phyloP scores from a whole-genome alignment of 1,140 invertebrate genomes.

The Steinernema khuongi region DNA sequence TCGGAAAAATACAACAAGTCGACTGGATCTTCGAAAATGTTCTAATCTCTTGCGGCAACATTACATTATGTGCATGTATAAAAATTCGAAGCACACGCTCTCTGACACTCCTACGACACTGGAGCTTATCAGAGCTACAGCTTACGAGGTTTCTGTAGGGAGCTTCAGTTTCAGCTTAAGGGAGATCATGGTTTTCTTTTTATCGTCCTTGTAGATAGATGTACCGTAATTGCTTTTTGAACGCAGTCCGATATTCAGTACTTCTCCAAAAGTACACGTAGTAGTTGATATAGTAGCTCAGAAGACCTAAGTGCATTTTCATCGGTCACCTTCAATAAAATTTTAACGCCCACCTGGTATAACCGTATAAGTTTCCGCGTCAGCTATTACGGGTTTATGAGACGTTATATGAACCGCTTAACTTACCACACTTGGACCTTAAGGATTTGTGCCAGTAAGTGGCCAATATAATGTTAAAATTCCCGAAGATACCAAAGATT shows the following conservation, averaged over 20 bases:
- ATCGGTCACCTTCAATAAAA: background rate
- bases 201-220: too few relatives aligned
- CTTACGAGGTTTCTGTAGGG: too few relatives aligned
- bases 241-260: background rate
- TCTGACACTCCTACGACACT: too few relatives aligned
- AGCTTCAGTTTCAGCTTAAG: too few relatives aligned
- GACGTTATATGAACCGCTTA: background rate
- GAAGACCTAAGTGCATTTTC: background rate
- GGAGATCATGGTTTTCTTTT: too few relatives aligned
- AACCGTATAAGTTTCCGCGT: background rate
- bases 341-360: background rate
- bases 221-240: background rate
- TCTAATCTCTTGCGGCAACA: too few relatives aligned
- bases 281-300: background rate
- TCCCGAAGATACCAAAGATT: background rate
- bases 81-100: too few relatives aligned
- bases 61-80: too few relatives aligned
- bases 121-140: too few relatives aligned
- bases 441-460: background rate
- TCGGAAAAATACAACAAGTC: too few relatives aligned
- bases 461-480: background rate
- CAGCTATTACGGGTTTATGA: background rate
- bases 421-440: background rate
- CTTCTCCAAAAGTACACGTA: slow-evolving; percentile 12
- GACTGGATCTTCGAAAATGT: too few relatives aligned